Evolutionary conservation across 2,113 vertebrate genomes (phyloP).

Genomic region (Seriola quinqueradiata): DNA sequence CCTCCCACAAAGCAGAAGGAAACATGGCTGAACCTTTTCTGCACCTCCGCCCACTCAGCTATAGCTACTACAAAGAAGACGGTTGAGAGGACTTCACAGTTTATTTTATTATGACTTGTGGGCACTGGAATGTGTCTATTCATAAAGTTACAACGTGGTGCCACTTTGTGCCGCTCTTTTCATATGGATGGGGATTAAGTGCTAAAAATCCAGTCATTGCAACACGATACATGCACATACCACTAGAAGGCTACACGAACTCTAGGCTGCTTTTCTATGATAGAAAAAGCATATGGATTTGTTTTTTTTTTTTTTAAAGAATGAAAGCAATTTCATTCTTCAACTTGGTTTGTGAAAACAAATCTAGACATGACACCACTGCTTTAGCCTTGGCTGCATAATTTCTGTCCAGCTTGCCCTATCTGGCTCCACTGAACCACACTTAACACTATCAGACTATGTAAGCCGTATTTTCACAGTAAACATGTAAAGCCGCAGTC

Average conservation of each 20-base stretch:
- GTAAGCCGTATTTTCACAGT: not conserved
- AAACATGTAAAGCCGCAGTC: not conserved
- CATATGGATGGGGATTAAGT: not conserved
- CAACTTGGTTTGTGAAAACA: conserved; percentile 5
- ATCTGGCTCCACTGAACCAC: conserved; percentile 3
- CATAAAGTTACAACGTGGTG: not conserved
- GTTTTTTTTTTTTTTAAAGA: too few species aligned
- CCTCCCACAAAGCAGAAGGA: conserved; percentile 38
- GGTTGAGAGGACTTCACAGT: conserved; percentile 19
- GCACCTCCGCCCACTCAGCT: conserved; percentile 44
- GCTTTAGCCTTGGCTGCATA: not conserved
- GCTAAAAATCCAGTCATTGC: conserved; percentile 1
- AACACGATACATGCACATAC: not conserved
- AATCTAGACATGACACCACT: conserved; percentile 5
- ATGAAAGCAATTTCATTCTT: too few species aligned
- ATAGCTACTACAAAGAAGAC: conserved; percentile 23
- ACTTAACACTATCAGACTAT: not conserved
- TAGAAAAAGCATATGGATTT: not conserved
- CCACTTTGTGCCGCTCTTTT: not conserved
- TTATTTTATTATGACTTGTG: conserved; percentile 28
- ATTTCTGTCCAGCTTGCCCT: not conserved
- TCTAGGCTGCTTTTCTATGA: not conserved
- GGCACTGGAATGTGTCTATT: conserved; percentile 8
- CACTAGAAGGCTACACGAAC: not conserved
- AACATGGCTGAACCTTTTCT: conserved; percentile 41